Base-by-base conservation (phyloP, 2,113 vertebrate species). In the Jaculus jaculus region DNA sequence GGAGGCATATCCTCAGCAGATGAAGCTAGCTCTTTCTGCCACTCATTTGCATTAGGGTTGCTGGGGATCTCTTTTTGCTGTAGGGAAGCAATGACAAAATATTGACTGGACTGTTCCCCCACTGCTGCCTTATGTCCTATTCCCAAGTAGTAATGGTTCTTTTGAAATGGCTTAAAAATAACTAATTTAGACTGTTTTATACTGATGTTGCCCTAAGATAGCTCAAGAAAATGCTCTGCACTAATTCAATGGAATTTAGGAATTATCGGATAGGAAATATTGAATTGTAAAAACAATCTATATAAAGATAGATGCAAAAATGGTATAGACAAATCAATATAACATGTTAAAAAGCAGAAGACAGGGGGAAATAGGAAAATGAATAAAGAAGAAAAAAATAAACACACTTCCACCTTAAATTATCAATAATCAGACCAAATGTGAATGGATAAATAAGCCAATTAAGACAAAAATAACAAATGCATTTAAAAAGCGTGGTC, bases 201-300 rank as follows among this genome's bases (percentile, higher is more conserved):
- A 78, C 65, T 61, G 92, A 84, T 84, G 37, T 89, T 87, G 81
- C 96, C 95, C 96, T 94, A 85, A 93, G 93, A 69, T 66, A 65
- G 90, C 87, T 97, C 84, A 84, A 91, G 95, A 87, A 97, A 95
- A 90, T 60, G 96, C 95, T 77, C 71, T 93, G 92, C 96, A 90
- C 94, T 92, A 21, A 77, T 92, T 84, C 74, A 77, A 9, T 87
- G 94, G 96, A 97, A 97, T 92, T 85, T 94, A 92, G 90, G 95
- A 86, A 95, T 97, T 97, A 97, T 96, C 89, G 94, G 96, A 94
- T 97, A 97, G 98, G 97, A 98, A 98, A 89, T 21, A 17, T 87
- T 95, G 95, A 96, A 96, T 58, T 60, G 58, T 37, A 83, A n/a
- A n/a, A n/a, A n/a, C n/a, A n/a, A n/a, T n/a, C n/a, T n/a, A n/a